These are phyloP conservation scores for Metaphire vulgaris DNA, from an alignment of 1,140 invertebrate genomes.

Conservation along the genomic window DNA sequence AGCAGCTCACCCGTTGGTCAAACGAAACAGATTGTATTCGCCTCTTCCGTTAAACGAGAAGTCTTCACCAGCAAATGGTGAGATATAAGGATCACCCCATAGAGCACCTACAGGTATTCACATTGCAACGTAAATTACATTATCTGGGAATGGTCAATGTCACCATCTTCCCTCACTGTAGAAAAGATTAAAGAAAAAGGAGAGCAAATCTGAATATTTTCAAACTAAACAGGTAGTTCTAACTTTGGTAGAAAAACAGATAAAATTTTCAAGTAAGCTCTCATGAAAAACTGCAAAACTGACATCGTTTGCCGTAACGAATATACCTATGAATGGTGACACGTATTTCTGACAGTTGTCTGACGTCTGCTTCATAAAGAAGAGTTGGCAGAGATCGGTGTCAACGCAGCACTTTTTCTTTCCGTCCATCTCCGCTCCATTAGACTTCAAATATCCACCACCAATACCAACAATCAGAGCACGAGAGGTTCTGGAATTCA, in stretches of 20 bases:
- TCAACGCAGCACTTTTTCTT: neutral
- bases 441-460: neutral
- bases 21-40: neutral
- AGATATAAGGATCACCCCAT: neutral
- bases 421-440: neutral
- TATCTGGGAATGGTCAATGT: too few relatives aligned
- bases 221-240: too few relatives aligned
- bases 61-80: neutral
- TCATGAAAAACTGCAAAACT: too few relatives aligned
- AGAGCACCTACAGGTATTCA: too few relatives aligned
- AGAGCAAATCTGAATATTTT: too few relatives aligned
- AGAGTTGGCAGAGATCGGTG: neutral
- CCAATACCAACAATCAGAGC: neutral
- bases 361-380: neutral
- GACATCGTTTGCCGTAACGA: too few relatives aligned
- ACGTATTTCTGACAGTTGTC: neutral
- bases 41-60: neutral
- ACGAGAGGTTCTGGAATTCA: neutral
- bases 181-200: too few relatives aligned
- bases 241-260: too few relatives aligned
- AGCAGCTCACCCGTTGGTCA: neutral
- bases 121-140: too few relatives aligned
- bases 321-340: neutral
- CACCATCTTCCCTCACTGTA: too few relatives aligned
- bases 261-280: too few relatives aligned